These are phyloP conservation scores for Bergia sp. DNA, from an alignment of 92 coral and sea anemone species.

Conservation along the genomic window DNA sequence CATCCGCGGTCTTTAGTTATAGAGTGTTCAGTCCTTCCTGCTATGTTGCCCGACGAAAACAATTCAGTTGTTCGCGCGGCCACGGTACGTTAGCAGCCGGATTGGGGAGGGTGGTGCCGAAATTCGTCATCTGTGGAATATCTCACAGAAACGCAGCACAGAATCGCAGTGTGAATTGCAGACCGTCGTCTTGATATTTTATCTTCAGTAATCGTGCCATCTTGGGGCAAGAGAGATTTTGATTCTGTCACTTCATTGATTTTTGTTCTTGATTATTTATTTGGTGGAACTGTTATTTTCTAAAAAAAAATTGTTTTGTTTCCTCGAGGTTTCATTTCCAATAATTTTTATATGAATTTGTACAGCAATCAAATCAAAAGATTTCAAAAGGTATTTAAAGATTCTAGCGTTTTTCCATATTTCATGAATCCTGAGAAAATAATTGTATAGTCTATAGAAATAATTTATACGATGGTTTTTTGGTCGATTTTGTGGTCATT, in stretches of 20 bases:
- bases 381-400: background rate
- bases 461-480: constrained; percentile 9
- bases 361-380: background rate
- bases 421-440: background rate
- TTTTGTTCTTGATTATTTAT: background rate
- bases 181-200: background rate
- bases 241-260: background rate
- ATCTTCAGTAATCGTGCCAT: background rate
- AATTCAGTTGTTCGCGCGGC: background rate
- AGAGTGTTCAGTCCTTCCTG: background rate
- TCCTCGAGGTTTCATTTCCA: background rate
- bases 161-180: background rate
- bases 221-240: background rate
- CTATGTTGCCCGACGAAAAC: background rate
- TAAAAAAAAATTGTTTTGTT: background rate
- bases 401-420: background rate
- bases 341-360: background rate
- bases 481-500: constrained; percentile 12
- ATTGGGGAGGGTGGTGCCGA: background rate
- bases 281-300: background rate
- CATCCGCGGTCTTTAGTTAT: background rate
- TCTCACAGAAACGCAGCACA: background rate
- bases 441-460: background rate
- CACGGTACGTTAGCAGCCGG: background rate
- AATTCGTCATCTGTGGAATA: background rate